Base-by-base conservation (phyloP, 1,140 invertebrate genomes). In the Propsilocerus akamusi region DNA sequence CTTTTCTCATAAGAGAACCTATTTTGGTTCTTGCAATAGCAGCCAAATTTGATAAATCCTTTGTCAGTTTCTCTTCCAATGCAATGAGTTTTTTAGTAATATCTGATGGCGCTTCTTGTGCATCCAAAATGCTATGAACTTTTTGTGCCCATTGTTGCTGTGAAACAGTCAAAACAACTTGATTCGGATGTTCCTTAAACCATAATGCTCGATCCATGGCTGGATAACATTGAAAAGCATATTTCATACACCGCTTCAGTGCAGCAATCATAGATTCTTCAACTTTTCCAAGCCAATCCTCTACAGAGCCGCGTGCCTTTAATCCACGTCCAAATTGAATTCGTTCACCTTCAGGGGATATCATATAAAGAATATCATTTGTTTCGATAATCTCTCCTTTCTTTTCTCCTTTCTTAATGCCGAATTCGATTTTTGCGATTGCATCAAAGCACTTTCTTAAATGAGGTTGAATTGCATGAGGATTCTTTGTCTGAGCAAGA, bases 371-470 rank as follows among this genome's bases (percentile, higher is more conserved):
- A 41, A 92, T 90, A 55, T 90, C 84, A 20, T 81, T 83, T 2
- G 80, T 84, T n/a, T 76, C 54, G 17, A 61, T 52, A 51, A 57
- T 58, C n/a, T 61, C 56, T 24, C 54, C 51, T 46, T 59, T 63
- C 46, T 67, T 66, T 8, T 60, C 63, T 7, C 53, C 54, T 24
- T 65, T 62, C 51, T 71, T 69, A 0, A 67, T 59, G 0, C 75
- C 83, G 63, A 91, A 90, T 58, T 90, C 84, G 17, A 91, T 65
- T 49, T 79, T 78, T 12, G 77, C 71, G 30, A 88, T 84, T 1
- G 80, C 86, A 64, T 92, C 87, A 62, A 94, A 94, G 58, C 87
- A 92, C 65, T 92, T 93, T 46, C 84, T 72, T 17, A 94, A 67
- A 69, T 92, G 84, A 8, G 83, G 83, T 59, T 93, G 88, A 1